Base-by-base conservation (phyloP, 1,140 invertebrate species). In the Phymastichus coffea region DNA sequence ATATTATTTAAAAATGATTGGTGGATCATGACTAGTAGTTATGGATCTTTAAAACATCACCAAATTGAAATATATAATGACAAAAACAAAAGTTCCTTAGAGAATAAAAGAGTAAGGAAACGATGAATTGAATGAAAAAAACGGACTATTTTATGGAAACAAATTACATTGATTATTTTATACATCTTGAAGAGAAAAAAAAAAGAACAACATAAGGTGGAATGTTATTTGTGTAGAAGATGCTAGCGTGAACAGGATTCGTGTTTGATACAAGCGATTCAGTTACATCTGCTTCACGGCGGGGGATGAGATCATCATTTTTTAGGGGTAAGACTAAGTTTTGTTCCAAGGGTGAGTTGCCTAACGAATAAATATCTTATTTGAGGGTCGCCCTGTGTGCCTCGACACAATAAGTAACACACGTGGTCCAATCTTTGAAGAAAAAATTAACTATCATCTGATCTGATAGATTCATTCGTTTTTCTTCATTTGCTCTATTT, bases 281-380 rank as follows among this genome's bases (percentile, higher is more conserved):
- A 44, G 60, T 51, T 69, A 63, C 66, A 70, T 70, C 69, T 70
- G 65, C 66, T 67, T 65, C 68, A 44, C 70, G 25, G 58, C 64
- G 56, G 68, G 69, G 59, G 64, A n/a, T 49, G 55, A 57, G 57
- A 64, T 60, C 56, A 64, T 67, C 60, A 69, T 70, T 68, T 71
- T 71, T 69, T 66, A 62, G 48, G 67, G 67, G 67, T 63, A 60
- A 62, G 20, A 57, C 43, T 54, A 17, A 46, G 28, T 14, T 26
- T 57, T 60, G 49, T 62, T 66, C 62, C 58, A 43, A 47, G 54
- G 63, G 66, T 54, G 40, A 55, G 57, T 49, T 60, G 30, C 44
- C 51, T 61, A 65, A 68, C 63, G 62, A 46, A 53, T 53, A 66
- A 65, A 35, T 59, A 44, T 62, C 63, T 68, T 65, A 58, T 63